Base-by-base conservation (phyloP, 2,113 vertebrate species). In the Labrus mixtus region DNA sequence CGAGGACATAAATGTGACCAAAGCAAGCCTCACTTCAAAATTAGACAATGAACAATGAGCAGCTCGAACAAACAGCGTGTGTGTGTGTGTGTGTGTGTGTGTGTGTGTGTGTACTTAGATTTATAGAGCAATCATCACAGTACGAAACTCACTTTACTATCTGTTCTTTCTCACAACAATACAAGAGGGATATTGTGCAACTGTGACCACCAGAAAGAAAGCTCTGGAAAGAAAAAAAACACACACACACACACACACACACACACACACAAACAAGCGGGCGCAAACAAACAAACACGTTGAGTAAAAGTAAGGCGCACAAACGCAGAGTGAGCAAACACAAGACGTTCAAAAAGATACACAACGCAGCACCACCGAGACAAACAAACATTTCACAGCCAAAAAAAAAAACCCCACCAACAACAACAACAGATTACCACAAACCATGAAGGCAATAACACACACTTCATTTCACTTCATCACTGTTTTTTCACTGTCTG, bases 41-140 rank as follows among this genome's bases (percentile, higher is more conserved):
- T 50, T 0, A 88, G 81, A 90, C 90, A 89, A 90, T 74, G 84
- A 91, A 92, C 91, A 90, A 92, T 91, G 69, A 86, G 84, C 68
- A 84, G 73, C 72, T 59, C 48, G 61, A 39, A 39, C 37, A 39
- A 39, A 39, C 6, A 39, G 10, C 37, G 37, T 39, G 37, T 39
- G 37, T 10, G 39, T 55, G 15, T 16, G 46, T 19, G 17, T 48
- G 46, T 63, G 86, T 60, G 65, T 61, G 78, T 55, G 15, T 16
- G 46, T 19, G 17, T 48, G 46, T 63, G 86, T 60, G 65, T 61
- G 78, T 64, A 60, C 76, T 82, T 23, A 73, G 76, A 87, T 93
- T 93, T 93, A 93, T 87, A 89, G 89, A 83, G 85, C 87, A 93
- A 93, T 93, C 89, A 92, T 85, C 91, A 67, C 91, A 90, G 90